phyloP scores from a whole-genome alignment of 1,140 invertebrate genomes.

The Zaprionus tsacasi region DNA sequence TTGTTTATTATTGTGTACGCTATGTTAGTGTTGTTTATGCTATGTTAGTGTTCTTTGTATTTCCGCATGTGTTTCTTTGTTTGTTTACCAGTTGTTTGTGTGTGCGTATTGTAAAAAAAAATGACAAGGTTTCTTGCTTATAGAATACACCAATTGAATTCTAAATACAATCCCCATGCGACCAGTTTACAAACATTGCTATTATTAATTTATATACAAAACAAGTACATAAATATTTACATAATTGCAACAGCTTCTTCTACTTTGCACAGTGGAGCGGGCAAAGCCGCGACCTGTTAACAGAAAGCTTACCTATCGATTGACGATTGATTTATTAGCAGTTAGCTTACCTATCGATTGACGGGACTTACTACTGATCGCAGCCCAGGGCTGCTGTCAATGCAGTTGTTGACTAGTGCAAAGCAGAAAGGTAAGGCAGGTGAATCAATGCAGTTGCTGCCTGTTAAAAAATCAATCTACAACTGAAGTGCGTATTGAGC shows the following conservation, averaged over 20 bases:
- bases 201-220: neutral
- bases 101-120: neutral
- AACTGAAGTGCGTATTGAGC: neutral
- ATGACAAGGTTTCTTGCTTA: slow-evolving; percentile 1
- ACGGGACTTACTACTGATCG: neutral
- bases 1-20: slow-evolving; percentile 3
- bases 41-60: slow-evolving; percentile 2
- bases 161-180: slow-evolving; percentile 3
- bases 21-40: slow-evolving; percentile 8
- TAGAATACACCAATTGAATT: neutral
- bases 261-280: neutral
- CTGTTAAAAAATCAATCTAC: neutral
- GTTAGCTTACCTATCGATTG: neutral
- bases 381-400: neutral
- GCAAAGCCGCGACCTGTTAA: neutral
- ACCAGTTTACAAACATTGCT: neutral
- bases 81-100: neutral
- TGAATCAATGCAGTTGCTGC: neutral
- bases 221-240: slow-evolving; percentile 3
- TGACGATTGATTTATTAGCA: neutral
- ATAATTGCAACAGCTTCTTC: neutral
- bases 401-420: neutral
- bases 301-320: slow-evolving; percentile 2
- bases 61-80: neutral
- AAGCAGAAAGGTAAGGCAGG: neutral